Conservation (phyloP, 1,140 invertebrate species). For the Sinonovacula constricta region DNA sequence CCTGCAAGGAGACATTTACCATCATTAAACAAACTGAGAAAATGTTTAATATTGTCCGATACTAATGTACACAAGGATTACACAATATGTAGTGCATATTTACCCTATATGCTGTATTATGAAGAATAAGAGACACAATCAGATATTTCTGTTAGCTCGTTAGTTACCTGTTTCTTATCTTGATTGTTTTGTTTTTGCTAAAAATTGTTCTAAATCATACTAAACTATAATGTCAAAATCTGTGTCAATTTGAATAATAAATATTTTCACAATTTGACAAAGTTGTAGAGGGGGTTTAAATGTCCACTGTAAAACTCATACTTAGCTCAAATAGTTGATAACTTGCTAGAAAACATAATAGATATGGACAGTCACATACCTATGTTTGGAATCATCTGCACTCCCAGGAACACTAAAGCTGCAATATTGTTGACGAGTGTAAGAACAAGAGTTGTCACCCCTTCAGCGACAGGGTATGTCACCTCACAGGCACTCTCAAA, state of each 20-base stretch:
- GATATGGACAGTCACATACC: conserved; percentile 33
- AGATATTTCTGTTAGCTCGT: background rate
- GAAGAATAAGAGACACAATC: background rate
- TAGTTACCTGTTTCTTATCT: too few species aligned
- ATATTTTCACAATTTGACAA: background rate
- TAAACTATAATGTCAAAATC: background rate
- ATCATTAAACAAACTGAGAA: background rate
- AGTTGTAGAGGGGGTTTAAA: too few species aligned
- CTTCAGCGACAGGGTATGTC: conserved; percentile 57
- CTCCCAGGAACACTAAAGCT: conserved; percentile 50
- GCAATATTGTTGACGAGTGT: conserved; percentile 57
- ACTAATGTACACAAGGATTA: background rate
- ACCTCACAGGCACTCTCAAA: conserved; percentile 59
- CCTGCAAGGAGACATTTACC: too few species aligned
- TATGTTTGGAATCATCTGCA: conserved; percentile 58
- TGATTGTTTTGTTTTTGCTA: too few species aligned
- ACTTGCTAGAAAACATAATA: background rate
- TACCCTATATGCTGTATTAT: background rate
- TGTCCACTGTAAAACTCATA: too few species aligned
- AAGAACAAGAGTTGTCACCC: conserved; percentile 47
- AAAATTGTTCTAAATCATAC: background rate
- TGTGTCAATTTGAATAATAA: background rate
- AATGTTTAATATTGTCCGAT: background rate
- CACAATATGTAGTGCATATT: background rate
- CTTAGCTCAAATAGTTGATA: too few species aligned